phyloP scores from a whole-genome alignment of 2,888 invertebrate genomes.

The Mechanitis mazaeus region DNA sequence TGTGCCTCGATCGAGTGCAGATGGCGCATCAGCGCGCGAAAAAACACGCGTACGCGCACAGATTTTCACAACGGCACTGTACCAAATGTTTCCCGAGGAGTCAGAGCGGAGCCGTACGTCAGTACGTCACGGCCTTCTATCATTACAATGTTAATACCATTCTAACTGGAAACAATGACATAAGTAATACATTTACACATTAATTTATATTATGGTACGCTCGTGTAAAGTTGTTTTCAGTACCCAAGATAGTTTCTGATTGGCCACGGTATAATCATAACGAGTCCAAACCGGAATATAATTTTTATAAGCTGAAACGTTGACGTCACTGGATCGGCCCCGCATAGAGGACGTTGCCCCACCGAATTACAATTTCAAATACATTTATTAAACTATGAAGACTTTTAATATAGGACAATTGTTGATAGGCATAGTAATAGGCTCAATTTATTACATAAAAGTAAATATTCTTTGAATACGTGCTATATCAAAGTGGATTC shows the following conservation, averaged over 20 bases:
- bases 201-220: not conserved
- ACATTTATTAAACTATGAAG: not conserved
- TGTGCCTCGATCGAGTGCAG: slow-evolving; percentile 22
- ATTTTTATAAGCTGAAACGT: slow-evolving; percentile 44
- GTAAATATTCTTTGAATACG: slow-evolving; percentile 2
- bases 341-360: slow-evolving; percentile 8
- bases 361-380: not conserved
- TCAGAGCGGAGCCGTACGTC: slow-evolving; percentile 36
- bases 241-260: not conserved
- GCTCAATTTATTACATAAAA: not conserved
- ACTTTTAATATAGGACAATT: not conserved
- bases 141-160: slow-evolving; percentile 40
- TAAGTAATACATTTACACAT: slow-evolving; percentile 13
- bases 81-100: slow-evolving; percentile 27
- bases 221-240: not conserved
- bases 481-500: slow-evolving; percentile 15
- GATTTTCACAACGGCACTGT: slow-evolving; percentile 66
- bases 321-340: slow-evolving; percentile 7
- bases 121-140: slow-evolving; percentile 39
- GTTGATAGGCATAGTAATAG: not conserved
- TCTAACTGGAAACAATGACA: slow-evolving; percentile 26
- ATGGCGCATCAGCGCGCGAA: slow-evolving; percentile 36
- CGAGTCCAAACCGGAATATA: slow-evolving; percentile 47
- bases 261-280: slow-evolving; percentile 37
- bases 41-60: slow-evolving; percentile 63